Percentiles rank a stretch among this genome's conserved stretches.
phyloP scores from a whole-genome alignment of 1,140 invertebrate genomes.

The Cherax quadricarinatus region DNA sequence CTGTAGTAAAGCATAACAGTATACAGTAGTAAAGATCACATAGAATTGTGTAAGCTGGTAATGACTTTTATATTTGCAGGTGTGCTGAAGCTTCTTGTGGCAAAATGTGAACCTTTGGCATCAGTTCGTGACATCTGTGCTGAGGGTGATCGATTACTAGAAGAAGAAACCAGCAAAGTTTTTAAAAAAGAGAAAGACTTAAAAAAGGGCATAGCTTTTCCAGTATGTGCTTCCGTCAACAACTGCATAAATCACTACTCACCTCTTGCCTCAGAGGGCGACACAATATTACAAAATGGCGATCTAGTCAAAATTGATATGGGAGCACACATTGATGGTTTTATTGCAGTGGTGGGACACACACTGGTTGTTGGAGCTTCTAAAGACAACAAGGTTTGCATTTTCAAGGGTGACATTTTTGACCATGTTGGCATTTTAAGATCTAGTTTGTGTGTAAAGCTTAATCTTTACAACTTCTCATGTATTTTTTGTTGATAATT shows the following conservation, averaged over 20 bases:
- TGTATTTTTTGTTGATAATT: too few relatives aligned
- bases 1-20: too few relatives aligned
- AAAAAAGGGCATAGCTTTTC: slow-evolving; percentile 99
- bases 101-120: slow-evolving; percentile 90
- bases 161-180: slow-evolving; percentile 95
- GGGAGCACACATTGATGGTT: slow-evolving; percentile 99
- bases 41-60: too few relatives aligned
- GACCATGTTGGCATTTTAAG: too few relatives aligned
- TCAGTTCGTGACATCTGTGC: slow-evolving; percentile 95
- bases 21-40: too few relatives aligned
- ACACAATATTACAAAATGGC: slow-evolving; percentile 91
- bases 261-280: slow-evolving; percentile 93
- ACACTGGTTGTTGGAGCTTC: slow-evolving; percentile 93
- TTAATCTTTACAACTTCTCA: too few relatives aligned
- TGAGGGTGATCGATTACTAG: slow-evolving; percentile 90
- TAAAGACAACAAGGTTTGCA: slow-evolving; percentile 81
- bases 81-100: slow-evolving; percentile 91
- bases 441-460: too few relatives aligned
- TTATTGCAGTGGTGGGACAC: slow-evolving; percentile 98
- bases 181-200: slow-evolving; percentile 99
- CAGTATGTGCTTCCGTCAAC: slow-evolving; percentile 98
- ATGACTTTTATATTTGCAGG: slow-evolving; percentile 81
- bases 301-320: slow-evolving; percentile 99
- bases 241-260: slow-evolving; percentile 99
- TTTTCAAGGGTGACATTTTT: too few relatives aligned